These are phyloP conservation scores for Leucophenga maculata DNA, from an alignment of 2,888 invertebrate species.

Conservation along the genomic window DNA sequence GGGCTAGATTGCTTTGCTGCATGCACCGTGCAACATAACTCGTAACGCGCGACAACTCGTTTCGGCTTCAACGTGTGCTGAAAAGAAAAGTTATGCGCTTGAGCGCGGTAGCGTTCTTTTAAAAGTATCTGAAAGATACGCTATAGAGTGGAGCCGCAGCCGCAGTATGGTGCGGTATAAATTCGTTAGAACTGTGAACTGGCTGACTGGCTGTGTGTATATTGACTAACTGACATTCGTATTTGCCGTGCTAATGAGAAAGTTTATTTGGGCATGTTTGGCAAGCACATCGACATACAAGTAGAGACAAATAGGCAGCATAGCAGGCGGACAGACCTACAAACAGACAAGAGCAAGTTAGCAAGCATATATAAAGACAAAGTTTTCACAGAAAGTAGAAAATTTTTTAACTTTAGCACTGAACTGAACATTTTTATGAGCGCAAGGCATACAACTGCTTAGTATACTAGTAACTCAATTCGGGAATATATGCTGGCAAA, in stretches of 20 bases:
- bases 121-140: no score
- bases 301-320: no score
- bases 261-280: conserved; percentile 39
- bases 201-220: neutral
- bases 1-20: no score
- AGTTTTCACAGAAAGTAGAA: neutral
- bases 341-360: conserved; percentile 1
- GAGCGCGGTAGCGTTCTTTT: neutral
- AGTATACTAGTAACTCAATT: no score
- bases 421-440: no score
- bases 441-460: no score
- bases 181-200: neutral
- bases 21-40: no score
- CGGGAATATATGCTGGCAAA: no score
- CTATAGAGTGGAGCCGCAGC: no score
- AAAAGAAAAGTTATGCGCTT: conserved; percentile 42
- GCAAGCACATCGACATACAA: no score
- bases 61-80: conserved; percentile 28
- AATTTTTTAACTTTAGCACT: neutral
- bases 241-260: conserved; percentile 43
- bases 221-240: conserved; percentile 5
- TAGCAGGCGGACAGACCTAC: neutral
- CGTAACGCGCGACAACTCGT: neutral
- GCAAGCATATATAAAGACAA: conserved; percentile 32
- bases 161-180: neutral